A percentile compares a stretch with the other conserved stretches of the same genome.
Conservation (phyloP, 2,888 invertebrate genomes). For the Agrotis exclamationis region DNA sequence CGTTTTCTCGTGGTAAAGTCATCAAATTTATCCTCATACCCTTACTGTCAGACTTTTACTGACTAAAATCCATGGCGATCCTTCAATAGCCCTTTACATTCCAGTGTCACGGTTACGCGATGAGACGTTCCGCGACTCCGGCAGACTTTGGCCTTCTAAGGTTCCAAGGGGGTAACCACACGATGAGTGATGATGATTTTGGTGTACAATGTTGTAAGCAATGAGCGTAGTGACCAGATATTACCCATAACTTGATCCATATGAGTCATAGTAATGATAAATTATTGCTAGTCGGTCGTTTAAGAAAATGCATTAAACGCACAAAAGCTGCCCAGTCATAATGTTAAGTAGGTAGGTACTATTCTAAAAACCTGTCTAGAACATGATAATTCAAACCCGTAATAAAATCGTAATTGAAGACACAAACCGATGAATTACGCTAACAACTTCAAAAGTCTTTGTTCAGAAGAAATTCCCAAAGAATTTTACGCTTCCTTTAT, state of each 20-base stretch:
- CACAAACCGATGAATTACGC: slow-evolving; percentile 46
- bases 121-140: too few relatives aligned
- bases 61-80: too few relatives aligned
- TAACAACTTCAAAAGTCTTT: slow-evolving; percentile 52
- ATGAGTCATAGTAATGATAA: not conserved
- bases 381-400: slow-evolving; percentile 37
- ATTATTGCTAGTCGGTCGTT: not conserved
- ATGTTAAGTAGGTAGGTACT: not conserved
- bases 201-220: not conserved
- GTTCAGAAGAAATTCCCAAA: slow-evolving; percentile 55
- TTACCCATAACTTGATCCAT: not conserved
- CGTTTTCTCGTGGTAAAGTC: too few relatives aligned
- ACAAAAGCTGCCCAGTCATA: not conserved
- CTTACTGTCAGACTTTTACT: too few relatives aligned
- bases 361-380: not conserved
- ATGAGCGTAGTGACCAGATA: not conserved
- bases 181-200: too few relatives aligned
- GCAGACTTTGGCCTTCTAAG: too few relatives aligned
- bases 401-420: slow-evolving; percentile 52
- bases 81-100: too few relatives aligned
- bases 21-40: too few relatives aligned
- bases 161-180: too few relatives aligned
- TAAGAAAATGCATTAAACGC: too few relatives aligned
- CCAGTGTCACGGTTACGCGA: too few relatives aligned
- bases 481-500: slow-evolving; percentile 57